Percentiles rank a stretch among this genome's conserved stretches.
Conservation (phyloP, 2,113 vertebrate species). For the Choloepus hoffmanni region DNA sequence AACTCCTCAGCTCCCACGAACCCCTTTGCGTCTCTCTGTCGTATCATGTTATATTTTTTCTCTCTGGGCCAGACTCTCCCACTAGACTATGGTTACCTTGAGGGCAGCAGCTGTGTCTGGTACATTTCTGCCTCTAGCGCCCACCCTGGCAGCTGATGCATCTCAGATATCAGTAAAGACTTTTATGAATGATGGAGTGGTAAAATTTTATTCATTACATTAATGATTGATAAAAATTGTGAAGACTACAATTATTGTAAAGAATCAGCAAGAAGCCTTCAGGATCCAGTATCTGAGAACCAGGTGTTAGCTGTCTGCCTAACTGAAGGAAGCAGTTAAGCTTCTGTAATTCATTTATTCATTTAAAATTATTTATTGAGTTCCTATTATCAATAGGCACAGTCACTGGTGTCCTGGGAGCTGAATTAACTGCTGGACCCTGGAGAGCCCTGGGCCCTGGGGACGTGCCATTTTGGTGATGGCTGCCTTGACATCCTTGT, state of each 20-base stretch:
- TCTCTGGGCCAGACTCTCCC: not conserved
- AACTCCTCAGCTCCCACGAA: not conserved
- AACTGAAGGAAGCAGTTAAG: not conserved
- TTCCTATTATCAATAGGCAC: not conserved
- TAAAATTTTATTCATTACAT: conserved; percentile 2
- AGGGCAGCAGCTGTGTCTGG: not conserved
- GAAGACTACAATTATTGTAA: not conserved
- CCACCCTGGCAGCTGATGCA: not conserved
- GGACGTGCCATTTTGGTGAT: not conserved
- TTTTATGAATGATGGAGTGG: not conserved
- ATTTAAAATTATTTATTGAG: not conserved
- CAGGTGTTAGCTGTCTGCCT: not conserved
- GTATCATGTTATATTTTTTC: not conserved
- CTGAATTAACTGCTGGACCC: not conserved
- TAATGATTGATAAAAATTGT: not conserved
- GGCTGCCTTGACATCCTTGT: conserved; percentile 51
- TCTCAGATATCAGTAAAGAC: not conserved
- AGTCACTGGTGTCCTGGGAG: not conserved
- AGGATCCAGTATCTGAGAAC: not conserved
- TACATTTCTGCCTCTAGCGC: not conserved
- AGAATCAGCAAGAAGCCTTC: not conserved
- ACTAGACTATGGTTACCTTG: not conserved
- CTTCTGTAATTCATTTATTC: not conserved
- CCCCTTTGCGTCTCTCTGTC: not conserved
- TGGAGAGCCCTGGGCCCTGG: not conserved